A percentile compares a stretch with the other conserved stretches of the same genome.
These are phyloP conservation scores for Tachina fera DNA, from an alignment of 2,888 invertebrate genomes.

Conservation along the genomic window DNA sequence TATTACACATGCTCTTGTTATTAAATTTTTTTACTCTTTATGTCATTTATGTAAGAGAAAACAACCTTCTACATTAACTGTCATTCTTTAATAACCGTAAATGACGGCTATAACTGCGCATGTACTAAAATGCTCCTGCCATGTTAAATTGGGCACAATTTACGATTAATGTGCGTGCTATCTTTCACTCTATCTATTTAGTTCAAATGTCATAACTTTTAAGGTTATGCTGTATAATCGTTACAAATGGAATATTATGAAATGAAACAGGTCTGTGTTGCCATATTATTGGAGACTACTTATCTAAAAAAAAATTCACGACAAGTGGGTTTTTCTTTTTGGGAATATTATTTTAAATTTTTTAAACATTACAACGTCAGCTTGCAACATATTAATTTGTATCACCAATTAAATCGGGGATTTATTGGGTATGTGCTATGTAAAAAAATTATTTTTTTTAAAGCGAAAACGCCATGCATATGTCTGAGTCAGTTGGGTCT, in stretches of 20 bases:
- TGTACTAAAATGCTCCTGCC: not conserved
- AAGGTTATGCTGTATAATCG: slow-evolving; percentile 57
- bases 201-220: slow-evolving; percentile 65
- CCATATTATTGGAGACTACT: slow-evolving; percentile 21
- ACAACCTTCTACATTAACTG: slow-evolving; percentile 24
- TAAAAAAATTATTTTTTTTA: too few species aligned
- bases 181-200: slow-evolving; percentile 61
- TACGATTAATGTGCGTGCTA: slow-evolving; percentile 28
- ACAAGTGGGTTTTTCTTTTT: too few species aligned
- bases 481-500: too few species aligned
- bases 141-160: slow-evolving; percentile 46
- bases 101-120: slow-evolving; percentile 37
- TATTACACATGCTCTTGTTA: not conserved
- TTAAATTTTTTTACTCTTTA: not conserved
- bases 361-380: too few species aligned
- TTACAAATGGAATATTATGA: slow-evolving; percentile 24
- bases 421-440: too few species aligned
- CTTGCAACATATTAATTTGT: too few species aligned
- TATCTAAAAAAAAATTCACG: not conserved
- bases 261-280: slow-evolving; percentile 25
- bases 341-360: too few species aligned
- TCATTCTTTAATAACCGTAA: slow-evolving; percentile 26
- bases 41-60: slow-evolving; percentile 56
- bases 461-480: too few species aligned
- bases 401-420: too few species aligned